phyloP scores from a whole-genome alignment of 1,140 invertebrate species.

The Heterodera carotae region DNA sequence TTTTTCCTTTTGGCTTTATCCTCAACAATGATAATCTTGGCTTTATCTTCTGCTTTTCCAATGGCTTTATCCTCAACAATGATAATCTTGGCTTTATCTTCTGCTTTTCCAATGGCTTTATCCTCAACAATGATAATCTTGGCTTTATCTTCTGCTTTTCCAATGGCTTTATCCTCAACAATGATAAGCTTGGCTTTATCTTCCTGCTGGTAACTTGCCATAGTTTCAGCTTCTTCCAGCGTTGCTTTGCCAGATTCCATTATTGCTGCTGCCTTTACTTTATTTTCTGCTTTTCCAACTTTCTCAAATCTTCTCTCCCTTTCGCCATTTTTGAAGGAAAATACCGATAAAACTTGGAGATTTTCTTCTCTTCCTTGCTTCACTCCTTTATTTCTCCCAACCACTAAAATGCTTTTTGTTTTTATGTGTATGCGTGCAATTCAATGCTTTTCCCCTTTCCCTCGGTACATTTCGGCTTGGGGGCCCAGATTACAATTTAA shows the following conservation, averaged over 20 bases:
- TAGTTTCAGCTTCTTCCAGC: not conserved
- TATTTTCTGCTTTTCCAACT: slow-evolving; percentile 5
- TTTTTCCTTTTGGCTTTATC: too few species aligned
- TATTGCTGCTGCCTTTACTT: not conserved
- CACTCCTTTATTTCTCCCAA: not conserved
- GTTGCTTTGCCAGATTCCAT: not conserved
- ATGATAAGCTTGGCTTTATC: not conserved
- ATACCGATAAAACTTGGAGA: not conserved
- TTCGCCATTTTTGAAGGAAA: not conserved
- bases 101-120: slow-evolving; percentile 1
- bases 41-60: not conserved
- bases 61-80: too few species aligned
- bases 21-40: not conserved
- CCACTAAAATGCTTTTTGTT: not conserved
- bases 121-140: not conserved
- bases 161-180: not conserved
- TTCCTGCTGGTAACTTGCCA: not conserved
- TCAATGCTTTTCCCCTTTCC: not conserved
- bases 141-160: slow-evolving; percentile 1
- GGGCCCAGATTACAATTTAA: too few species aligned
- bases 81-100: slow-evolving; percentile 15
- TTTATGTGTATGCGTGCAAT: too few species aligned
- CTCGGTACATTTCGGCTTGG: too few species aligned
- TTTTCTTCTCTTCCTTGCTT: slow-evolving; percentile 14
- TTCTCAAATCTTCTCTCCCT: not conserved